A percentile compares a stretch with the other conserved stretches of the same genome.
phyloP scores from a whole-genome alignment of 2,888 invertebrate species.

The Eledona agricola region DNA sequence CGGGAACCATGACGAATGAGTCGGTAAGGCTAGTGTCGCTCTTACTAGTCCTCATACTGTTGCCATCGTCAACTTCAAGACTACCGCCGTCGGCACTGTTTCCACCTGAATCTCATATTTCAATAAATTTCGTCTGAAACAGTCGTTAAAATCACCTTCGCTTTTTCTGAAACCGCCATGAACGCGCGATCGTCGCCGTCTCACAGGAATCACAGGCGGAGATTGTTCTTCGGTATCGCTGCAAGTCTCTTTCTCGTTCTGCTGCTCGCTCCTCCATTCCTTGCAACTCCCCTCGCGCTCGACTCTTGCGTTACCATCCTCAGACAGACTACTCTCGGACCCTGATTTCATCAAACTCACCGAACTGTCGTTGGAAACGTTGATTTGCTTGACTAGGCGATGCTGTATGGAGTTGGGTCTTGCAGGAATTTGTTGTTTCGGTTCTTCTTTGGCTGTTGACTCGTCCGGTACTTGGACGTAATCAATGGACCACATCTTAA shows the following conservation, averaged over 20 bases:
- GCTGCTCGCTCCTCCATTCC: conserved; percentile 72
- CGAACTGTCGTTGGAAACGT: conserved; percentile 67
- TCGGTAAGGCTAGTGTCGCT: conserved; percentile 91
- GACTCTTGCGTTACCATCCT: conserved; percentile 67
- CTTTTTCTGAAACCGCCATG: conserved; percentile 75
- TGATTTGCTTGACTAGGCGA: conserved; percentile 80
- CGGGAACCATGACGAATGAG: conserved; percentile 84
- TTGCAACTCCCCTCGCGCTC: conserved; percentile 68
- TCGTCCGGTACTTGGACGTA: conserved; percentile 86
- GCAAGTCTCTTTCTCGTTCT: conserved; percentile 77
- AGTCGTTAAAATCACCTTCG: conserved; percentile 61
- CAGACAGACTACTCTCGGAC: conserved; percentile 89
- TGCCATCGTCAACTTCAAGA: conserved; percentile 58
- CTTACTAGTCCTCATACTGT: conserved; percentile 81
- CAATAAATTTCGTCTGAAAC: conserved; percentile 23
- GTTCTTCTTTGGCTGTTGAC: conserved; percentile 43
- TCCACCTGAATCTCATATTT: conserved; percentile 61
- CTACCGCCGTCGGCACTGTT: conserved; percentile 63
- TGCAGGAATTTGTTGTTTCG: conserved; percentile 43
- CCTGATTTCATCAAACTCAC: conserved; percentile 77
- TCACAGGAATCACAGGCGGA: conserved; percentile 64
- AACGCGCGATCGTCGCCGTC: conserved; percentile 71
- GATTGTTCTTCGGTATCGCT: conserved; percentile 71
- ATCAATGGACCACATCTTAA: conserved; percentile 96
- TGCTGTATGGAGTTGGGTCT: conserved; percentile 56